These are phyloP conservation scores for Cyrtonyx montezumae DNA, from an alignment of 2,113 vertebrate species.

Conservation along the genomic window DNA sequence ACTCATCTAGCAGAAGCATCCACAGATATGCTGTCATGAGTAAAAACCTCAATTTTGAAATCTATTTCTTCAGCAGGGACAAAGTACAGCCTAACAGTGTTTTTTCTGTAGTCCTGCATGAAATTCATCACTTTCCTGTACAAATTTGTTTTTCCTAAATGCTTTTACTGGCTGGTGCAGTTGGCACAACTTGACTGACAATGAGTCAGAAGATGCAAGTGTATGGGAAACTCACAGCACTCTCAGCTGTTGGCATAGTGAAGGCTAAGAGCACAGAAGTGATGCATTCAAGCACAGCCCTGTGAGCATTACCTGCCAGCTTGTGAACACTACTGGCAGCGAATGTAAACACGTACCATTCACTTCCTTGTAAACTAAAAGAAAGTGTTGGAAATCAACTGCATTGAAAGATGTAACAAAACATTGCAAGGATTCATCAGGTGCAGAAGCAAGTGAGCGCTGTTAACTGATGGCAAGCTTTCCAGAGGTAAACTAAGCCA, in stretches of 20 bases:
- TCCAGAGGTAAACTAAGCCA: background rate
- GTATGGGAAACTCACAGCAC: constrained; percentile 67
- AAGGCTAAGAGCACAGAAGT: constrained; percentile 55
- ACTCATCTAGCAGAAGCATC: background rate
- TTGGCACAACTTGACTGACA: constrained; percentile 76
- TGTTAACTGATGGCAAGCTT: background rate
- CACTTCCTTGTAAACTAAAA: background rate
- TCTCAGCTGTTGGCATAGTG: constrained; percentile 61
- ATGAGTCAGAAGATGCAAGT: constrained; percentile 79
- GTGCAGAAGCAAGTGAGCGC: background rate
- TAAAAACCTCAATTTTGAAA: constrained; percentile 52
- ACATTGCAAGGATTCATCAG: background rate
- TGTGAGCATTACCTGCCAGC: constrained; percentile 42
- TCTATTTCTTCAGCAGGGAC: constrained; percentile 57
- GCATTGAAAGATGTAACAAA: background rate
- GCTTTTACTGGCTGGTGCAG: constrained; percentile 79
- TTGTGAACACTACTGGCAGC: background rate
- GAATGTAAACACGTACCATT: constrained; percentile 16
- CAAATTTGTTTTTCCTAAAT: constrained; percentile 86
- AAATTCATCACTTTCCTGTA: constrained; percentile 78
- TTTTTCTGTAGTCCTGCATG: constrained; percentile 75
- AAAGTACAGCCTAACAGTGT: constrained; percentile 69
- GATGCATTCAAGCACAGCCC: constrained; percentile 55
- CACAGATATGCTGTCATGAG: constrained; percentile 42
- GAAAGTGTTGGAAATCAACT: background rate